Percentiles rank a stretch among this genome's conserved stretches.
Evolutionary conservation across 2,888 invertebrate species (phyloP).

Genomic region (Spilosoma lubricipeda): DNA sequence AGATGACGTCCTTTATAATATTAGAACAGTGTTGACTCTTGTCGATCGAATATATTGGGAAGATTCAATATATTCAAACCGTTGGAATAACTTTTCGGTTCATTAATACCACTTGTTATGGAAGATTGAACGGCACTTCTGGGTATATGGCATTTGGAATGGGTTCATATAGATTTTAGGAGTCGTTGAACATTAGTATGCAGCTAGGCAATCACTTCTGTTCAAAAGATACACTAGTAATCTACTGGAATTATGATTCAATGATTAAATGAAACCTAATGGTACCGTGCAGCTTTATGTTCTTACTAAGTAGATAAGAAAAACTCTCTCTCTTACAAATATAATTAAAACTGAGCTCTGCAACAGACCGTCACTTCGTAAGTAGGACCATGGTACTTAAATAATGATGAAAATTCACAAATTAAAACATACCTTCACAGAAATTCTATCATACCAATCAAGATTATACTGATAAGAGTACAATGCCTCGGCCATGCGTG

Average conservation of each 20-base stretch:
- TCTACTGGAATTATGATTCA: neutral
- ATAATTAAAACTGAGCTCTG: neutral
- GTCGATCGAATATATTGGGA: neutral
- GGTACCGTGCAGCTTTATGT: neutral
- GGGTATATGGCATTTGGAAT: neutral
- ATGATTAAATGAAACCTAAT: neutral
- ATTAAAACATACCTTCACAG: slow-evolving; percentile 10
- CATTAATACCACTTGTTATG: neutral
- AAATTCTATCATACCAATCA: slow-evolving; percentile 14
- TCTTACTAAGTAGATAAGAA: neutral
- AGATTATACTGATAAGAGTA: slow-evolving; percentile 23
- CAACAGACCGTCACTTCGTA: neutral
- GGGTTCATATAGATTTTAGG: neutral
- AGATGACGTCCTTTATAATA: neutral
- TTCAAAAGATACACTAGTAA: neutral
- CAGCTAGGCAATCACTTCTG: neutral
- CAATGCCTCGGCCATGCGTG: slow-evolving; percentile 30
- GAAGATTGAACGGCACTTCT: neutral
- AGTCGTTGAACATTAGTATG: neutral
- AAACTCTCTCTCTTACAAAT: neutral
- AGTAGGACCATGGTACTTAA: neutral
- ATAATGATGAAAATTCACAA: neutral
- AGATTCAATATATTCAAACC: no score
- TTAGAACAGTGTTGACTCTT: neutral
- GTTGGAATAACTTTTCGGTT: no score